These are phyloP conservation scores for Pica pica DNA, from an alignment of 2,113 vertebrate species.

Conservation along the genomic window DNA sequence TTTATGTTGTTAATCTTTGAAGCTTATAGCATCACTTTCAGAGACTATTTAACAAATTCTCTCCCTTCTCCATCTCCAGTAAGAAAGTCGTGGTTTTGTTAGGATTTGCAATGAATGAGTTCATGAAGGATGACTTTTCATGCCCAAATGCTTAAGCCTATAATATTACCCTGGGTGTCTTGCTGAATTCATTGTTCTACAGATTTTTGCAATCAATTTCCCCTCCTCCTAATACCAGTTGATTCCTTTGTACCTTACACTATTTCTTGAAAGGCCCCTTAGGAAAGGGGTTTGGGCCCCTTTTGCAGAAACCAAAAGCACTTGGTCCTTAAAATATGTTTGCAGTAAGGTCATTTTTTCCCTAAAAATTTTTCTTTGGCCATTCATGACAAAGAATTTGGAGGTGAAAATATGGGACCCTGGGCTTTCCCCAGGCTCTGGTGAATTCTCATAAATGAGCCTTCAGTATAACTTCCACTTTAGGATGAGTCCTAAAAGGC, in stretches of 20 bases:
- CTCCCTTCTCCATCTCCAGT: background rate
- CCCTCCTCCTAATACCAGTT: background rate
- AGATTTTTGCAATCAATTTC: background rate
- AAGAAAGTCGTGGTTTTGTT: background rate
- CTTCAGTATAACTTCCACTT: background rate
- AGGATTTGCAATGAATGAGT: background rate
- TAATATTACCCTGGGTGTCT: background rate
- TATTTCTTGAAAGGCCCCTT: background rate
- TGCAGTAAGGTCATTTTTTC: background rate
- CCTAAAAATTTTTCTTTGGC: background rate
- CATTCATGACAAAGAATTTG: background rate
- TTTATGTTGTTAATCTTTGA: slow-evolving; percentile 45
- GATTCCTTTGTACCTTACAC: background rate
- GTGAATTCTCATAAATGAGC: background rate
- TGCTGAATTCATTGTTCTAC: background rate
- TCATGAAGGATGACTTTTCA: background rate
- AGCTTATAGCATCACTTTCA: background rate
- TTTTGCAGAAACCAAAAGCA: background rate
- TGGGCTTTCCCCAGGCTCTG: background rate
- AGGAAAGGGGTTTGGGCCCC: background rate
- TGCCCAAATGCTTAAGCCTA: background rate
- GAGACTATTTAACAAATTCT: background rate
- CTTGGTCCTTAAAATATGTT: background rate
- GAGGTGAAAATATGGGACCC: background rate
- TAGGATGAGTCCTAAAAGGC: background rate